Evolutionary conservation across 2,797 vertebrate genomes (phyloP).

Genomic region (Myotis vivesi): DNA sequence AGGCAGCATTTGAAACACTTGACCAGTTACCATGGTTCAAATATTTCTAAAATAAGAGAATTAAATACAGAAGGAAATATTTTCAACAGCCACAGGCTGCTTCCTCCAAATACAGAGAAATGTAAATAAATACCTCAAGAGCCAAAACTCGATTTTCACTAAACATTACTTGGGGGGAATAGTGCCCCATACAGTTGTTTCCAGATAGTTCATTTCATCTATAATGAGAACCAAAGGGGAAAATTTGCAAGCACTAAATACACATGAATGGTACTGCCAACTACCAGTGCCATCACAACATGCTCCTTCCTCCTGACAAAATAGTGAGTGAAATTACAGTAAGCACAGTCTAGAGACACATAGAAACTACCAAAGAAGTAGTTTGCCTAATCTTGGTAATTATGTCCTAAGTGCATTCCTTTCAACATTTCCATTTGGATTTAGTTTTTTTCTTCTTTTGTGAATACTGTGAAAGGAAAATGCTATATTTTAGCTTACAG

Average conservation of each 20-base stretch:
- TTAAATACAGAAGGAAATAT: neutral
- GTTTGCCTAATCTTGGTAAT: constrained; percentile 37
- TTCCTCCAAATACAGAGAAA: constrained; percentile 36
- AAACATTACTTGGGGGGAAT: constrained; percentile 3
- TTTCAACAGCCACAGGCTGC: constrained; percentile 4
- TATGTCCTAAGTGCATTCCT: neutral
- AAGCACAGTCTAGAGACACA: constrained; percentile 12
- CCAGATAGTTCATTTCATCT: neutral
- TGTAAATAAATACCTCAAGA: constrained; percentile 51
- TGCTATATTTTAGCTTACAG: neutral
- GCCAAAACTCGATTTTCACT: constrained; percentile 26
- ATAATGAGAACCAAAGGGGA: constrained; percentile 8
- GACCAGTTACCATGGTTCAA: constrained; percentile 34
- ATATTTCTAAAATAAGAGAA: constrained; percentile 13
- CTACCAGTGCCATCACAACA: neutral
- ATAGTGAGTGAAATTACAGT: neutral
- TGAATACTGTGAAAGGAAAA: constrained; percentile 1
- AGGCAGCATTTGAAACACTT: constrained; percentile 27
- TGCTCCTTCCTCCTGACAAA: constrained; percentile 40
- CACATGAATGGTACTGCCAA: neutral
- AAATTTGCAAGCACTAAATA: constrained; percentile 53
- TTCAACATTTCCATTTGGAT: constrained; percentile 10
- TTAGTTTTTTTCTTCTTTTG: neutral
- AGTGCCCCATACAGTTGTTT: constrained; percentile 30
- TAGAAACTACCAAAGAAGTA: neutral